Evolutionary conservation across 2,113 vertebrate species (phyloP).

Genomic region (Brachypteracias leptosomus): DNA sequence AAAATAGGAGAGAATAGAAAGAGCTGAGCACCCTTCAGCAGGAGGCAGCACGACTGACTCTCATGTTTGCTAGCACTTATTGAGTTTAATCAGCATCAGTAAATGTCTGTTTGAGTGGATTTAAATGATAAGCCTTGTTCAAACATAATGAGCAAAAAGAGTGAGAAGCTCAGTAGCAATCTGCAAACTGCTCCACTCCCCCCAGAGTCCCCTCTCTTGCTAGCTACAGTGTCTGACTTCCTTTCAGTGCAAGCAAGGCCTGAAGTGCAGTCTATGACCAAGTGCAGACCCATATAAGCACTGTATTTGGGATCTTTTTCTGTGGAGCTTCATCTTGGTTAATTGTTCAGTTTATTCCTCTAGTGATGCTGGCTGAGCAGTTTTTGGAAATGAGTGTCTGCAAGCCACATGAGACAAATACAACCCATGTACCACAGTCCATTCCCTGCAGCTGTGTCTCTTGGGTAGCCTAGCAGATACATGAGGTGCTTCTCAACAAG

Average conservation of each 20-base stretch:
- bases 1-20: not conserved
- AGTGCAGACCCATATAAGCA: not conserved
- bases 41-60: not conserved
- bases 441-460: not conserved
- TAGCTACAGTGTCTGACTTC: not conserved
- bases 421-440: accelerated
- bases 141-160: not conserved
- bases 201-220: not conserved
- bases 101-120: not conserved
- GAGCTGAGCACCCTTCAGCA: not conserved
- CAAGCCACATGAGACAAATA: not conserved
- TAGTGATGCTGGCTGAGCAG: not conserved
- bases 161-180: not conserved
- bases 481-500: not conserved
- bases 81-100: not conserved
- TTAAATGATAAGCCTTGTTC: not conserved
- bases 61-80: not conserved
- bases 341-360: not conserved
- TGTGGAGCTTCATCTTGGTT: not conserved
- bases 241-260: not conserved
- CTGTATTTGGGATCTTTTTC: not conserved
- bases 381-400: not conserved
- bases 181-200: not conserved
- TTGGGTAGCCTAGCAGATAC: not conserved
- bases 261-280: not conserved